Evolutionary conservation across 2,888 invertebrate genomes (phyloP).

Genomic region (Hydraecia micacea): DNA sequence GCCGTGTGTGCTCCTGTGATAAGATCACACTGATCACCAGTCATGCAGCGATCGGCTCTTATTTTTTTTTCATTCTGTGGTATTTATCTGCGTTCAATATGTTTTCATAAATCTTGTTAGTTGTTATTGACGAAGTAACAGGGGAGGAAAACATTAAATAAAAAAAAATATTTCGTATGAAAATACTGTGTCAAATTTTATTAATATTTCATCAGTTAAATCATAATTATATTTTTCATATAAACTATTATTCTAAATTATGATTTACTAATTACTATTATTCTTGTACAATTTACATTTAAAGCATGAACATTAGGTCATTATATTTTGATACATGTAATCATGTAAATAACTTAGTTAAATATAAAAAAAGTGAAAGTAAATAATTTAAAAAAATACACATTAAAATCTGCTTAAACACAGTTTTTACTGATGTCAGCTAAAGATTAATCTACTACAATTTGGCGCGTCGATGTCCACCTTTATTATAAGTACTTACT

Average conservation of each 20-base stretch:
- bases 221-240: constrained; percentile 61
- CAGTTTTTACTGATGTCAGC: constrained; percentile 47
- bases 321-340: constrained; percentile 54
- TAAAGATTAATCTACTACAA: constrained; percentile 1
- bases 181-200: constrained; percentile 66
- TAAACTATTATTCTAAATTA: constrained; percentile 57
- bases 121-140: neutral
- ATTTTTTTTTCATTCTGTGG: no score
- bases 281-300: constrained; percentile 67
- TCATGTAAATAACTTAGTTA: constrained; percentile 54
- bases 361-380: constrained; percentile 28
- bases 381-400: constrained; percentile 33
- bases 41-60: no score
- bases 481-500: no score
- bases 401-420: constrained; percentile 34
- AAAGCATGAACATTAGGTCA: constrained; percentile 68
- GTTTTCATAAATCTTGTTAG: no score
- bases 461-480: neutral
- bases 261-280: constrained; percentile 44
- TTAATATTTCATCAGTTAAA: constrained; percentile 59
- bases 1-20: no score
- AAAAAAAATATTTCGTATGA: constrained; percentile 41
- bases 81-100: no score
- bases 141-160: constrained; percentile 1
- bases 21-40: no score